A percentile compares a stretch with the other conserved stretches of the same genome.
phyloP scores from a whole-genome alignment of 1,140 invertebrate species.

The Acromyrmex charruanus region DNA sequence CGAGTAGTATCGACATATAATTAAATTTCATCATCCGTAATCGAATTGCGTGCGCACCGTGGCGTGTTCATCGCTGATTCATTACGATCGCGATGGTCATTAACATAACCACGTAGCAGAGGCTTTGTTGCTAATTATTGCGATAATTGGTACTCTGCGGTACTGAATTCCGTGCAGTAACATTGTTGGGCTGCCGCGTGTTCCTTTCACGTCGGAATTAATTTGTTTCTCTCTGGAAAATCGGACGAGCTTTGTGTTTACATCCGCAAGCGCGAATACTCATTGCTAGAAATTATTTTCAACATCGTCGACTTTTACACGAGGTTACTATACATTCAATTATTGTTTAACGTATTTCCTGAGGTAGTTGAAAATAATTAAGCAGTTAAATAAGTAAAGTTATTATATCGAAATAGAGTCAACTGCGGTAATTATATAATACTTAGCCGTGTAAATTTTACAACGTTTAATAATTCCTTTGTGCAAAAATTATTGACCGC shows the following conservation, averaged over 20 bases:
- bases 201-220: constrained; percentile 60
- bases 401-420: constrained; percentile 20
- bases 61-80: constrained; percentile 59
- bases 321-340: not conserved
- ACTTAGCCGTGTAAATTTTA: not conserved
- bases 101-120: constrained; percentile 60
- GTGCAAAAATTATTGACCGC: constrained; percentile 16
- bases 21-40: constrained; percentile 55
- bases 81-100: constrained; percentile 61
- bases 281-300: constrained; percentile 51
- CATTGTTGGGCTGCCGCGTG: constrained; percentile 56
- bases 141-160: constrained; percentile 57
- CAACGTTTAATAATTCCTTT: not conserved
- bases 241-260: constrained; percentile 57
- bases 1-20: constrained; percentile 55
- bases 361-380: constrained; percentile 39
- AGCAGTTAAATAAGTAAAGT: constrained; percentile 27
- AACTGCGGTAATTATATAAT: not conserved
- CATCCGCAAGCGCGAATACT: constrained; percentile 20
- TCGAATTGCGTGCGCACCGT: constrained; percentile 57
- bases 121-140: constrained; percentile 62
- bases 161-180: constrained; percentile 56
- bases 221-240: constrained; percentile 58
- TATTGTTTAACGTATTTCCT: not conserved
- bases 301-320: constrained; percentile 31